A percentile compares a stretch with the other conserved stretches of the same genome.
phyloP scores from a whole-genome alignment of 2,888 invertebrate species.

The Platycheirus albimanus region DNA sequence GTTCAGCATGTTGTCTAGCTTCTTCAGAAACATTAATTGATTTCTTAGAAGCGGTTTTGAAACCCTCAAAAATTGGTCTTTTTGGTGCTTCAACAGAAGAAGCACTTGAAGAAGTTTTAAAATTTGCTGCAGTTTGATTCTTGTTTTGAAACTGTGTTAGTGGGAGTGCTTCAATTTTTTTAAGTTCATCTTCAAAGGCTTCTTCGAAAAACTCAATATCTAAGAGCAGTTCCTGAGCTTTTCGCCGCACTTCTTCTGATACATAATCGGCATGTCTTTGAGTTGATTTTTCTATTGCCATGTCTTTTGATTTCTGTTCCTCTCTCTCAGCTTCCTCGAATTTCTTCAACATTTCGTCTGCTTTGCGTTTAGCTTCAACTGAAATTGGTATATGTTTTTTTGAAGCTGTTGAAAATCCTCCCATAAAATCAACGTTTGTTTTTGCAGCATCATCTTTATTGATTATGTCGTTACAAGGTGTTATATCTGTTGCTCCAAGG shows the following conservation, averaged over 20 bases:
- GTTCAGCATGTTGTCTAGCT: constrained; percentile 64
- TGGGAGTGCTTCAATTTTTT: not conserved
- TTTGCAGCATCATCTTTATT: no score
- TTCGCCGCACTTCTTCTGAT: constrained; percentile 19
- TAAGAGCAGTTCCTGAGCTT: constrained; percentile 42
- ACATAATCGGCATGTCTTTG: constrained; percentile 7
- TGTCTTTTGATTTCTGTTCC: constrained; percentile 22
- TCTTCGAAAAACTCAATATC: constrained; percentile 60
- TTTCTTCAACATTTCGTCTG: constrained; percentile 22
- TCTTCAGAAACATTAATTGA: constrained; percentile 71
- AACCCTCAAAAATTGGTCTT: constrained; percentile 44
- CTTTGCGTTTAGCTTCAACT: constrained; percentile 55
- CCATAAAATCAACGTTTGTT: not conserved
- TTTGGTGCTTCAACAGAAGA: not conserved
- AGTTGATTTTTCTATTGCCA: not conserved
- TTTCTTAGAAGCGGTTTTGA: constrained; percentile 75
- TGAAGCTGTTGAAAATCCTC: constrained; percentile 71
- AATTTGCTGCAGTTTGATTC: not conserved
- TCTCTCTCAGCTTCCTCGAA: constrained; percentile 33
- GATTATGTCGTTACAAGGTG: not conserved
- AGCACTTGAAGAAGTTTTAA: not conserved
- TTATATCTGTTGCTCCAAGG: not conserved
- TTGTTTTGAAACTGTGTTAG: not conserved
- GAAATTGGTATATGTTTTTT: constrained; percentile 72
- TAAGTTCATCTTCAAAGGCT: constrained; percentile 59